Evolutionary conservation across 2,888 invertebrate species (phyloP), one percentile per base, ranked within the genome.

Genomic region (Dryomyza anilis): DNA sequence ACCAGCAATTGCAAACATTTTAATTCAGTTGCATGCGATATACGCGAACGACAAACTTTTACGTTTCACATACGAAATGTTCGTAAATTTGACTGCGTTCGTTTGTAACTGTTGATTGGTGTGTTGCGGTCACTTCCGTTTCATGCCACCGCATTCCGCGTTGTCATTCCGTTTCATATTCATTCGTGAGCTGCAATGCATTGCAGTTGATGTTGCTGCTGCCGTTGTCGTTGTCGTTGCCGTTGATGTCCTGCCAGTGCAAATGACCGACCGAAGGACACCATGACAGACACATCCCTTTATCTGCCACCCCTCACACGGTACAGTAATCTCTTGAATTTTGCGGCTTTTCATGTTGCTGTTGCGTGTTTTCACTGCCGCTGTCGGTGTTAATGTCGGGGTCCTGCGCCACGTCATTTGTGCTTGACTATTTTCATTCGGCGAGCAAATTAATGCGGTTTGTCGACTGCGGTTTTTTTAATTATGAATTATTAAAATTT

Each of bases 401-500:
- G 19, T 39, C 12, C 29, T 62, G 53, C 29, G 29, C 39, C 12
- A 10, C 12, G 12, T 6, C 14, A 14, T 43, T 23, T 43, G 45
- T 43, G 23, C 33, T 16, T 33, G 46, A 16, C 33, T 50, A 64
- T 58, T 58, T 64, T 52, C 45, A 58, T 50, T 59, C 36, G 39
- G 39, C 43, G 39, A 14, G 23, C 30, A 59, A 46, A 33, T 52
- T 57, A 64, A 64, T 58, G 52, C 30, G 27, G 48, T 46, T 64
- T 64, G 58, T 64, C 69, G 65, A 70, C 66, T 66, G 72, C 70
- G 71, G 61, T 46, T 75, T 74, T 74, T 73, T 74, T 75, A 74
- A 75, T 75, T 75, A 74, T 75, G 72, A 75, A 74, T 71, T 75
- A 75, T 75, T 69, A 72, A 74, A 70, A 70, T 74, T 75, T 72